phyloP scores from a whole-genome alignment of 2,888 invertebrate species.

The Lobophora halterata region DNA sequence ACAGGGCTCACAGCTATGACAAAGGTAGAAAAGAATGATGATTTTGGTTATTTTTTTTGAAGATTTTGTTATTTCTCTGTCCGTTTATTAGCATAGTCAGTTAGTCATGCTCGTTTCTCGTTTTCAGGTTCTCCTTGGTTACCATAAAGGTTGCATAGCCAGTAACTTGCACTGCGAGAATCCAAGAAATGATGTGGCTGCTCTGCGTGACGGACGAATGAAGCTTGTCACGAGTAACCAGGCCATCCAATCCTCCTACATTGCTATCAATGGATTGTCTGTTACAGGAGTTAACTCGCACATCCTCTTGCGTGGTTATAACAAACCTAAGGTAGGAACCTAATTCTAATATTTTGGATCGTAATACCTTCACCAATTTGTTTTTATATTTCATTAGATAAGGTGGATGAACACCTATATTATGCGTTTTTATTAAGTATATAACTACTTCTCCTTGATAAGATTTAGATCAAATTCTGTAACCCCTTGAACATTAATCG shows the following conservation, averaged over 20 bases:
- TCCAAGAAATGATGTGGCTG: constrained; percentile 72
- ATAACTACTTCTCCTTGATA: too few relatives aligned
- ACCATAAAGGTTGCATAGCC: constrained; percentile 83
- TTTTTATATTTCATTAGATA: too few relatives aligned
- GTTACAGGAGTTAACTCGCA: constrained; percentile 51
- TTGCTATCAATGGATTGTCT: constrained; percentile 51
- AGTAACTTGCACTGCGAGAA: constrained; percentile 84
- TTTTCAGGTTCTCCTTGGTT: constrained; percentile 76
- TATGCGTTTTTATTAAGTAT: too few relatives aligned
- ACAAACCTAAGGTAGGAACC: constrained; percentile 48
- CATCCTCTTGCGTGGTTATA: constrained; percentile 44
- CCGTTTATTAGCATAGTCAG: too few relatives aligned
- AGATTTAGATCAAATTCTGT: too few relatives aligned
- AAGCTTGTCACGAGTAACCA: constrained; percentile 80
- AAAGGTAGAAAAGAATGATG: constrained; percentile 64
- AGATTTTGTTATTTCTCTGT: not conserved
- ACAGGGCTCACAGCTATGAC: constrained; percentile 78
- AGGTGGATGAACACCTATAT: too few relatives aligned
- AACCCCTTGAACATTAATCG: too few relatives aligned
- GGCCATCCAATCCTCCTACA: constrained; percentile 73
- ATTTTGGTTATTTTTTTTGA: too few relatives aligned
- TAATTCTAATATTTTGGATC: not conserved
- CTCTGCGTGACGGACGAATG: constrained; percentile 71
- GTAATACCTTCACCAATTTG: too few relatives aligned
- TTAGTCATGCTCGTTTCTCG: too few relatives aligned